Evolutionary conservation across 2,113 vertebrate genomes (phyloP).

Genomic region (Ellobius talpinus): DNA sequence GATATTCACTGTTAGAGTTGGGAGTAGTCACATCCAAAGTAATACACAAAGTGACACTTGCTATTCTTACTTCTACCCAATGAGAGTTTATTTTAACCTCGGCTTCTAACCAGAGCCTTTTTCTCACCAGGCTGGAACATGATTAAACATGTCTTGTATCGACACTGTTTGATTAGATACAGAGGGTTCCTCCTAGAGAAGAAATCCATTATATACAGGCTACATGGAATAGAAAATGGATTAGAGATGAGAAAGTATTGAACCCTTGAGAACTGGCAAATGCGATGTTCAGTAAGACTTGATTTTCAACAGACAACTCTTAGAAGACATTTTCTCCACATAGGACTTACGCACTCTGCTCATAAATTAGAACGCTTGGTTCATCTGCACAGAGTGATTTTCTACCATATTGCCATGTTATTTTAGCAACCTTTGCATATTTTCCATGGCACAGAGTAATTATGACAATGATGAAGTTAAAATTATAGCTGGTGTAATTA

Average conservation of each 20-base stretch:
- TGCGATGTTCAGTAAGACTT: background rate
- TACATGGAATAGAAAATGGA: background rate
- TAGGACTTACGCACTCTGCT: background rate
- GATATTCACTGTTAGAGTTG: background rate
- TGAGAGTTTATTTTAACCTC: background rate
- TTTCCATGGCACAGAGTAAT: background rate
- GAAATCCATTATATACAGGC: background rate
- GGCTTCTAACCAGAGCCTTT: background rate
- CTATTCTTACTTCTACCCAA: background rate
- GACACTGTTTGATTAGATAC: background rate
- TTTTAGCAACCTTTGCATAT: background rate
- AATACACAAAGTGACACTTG: background rate
- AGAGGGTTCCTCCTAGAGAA: background rate
- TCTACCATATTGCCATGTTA: background rate
- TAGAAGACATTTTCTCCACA: background rate
- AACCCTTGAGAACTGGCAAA: background rate
- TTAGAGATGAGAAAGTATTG: background rate
- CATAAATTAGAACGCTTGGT: background rate
- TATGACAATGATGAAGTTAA: background rate
- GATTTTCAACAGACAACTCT: background rate
- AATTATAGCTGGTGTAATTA: background rate
- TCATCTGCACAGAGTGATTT: background rate
- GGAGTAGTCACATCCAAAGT: background rate
- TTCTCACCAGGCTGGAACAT: background rate
- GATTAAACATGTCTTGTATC: background rate